phyloP scores from a whole-genome alignment of 2,113 vertebrate genomes.

The Pelodiscus sinensis region DNA sequence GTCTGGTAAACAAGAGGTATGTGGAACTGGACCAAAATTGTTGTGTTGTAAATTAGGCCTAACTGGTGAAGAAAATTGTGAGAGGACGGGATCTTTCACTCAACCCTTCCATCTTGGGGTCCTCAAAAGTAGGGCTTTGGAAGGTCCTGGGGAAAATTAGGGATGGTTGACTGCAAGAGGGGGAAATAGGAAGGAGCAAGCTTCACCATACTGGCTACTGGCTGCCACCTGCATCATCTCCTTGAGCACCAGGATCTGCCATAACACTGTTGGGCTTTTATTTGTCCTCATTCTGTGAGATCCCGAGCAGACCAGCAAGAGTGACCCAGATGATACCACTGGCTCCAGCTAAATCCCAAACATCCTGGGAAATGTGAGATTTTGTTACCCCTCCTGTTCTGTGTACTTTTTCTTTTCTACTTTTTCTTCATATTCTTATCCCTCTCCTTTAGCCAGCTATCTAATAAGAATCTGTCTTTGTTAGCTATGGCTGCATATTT shows the following conservation, averaged over 20 bases:
- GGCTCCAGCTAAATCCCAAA: background rate
- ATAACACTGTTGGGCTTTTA: too few species aligned
- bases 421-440: background rate
- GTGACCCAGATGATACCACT: background rate
- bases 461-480: background rate
- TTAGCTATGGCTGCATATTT: background rate
- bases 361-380: background rate
- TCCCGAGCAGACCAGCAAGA: background rate
- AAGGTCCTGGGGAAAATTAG: too few species aligned
- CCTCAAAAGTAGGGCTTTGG: too few species aligned
- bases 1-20: too few species aligned
- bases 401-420: background rate
- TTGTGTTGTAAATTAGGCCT: too few species aligned
- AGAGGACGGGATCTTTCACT: too few species aligned
- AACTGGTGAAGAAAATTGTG: too few species aligned
- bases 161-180: too few species aligned
- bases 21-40: too few species aligned
- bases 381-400: background rate
- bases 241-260: background rate
- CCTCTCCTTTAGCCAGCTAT: background rate
- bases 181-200: background rate
- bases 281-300: background rate
- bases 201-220: background rate
- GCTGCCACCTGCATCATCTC: background rate
- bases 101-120: too few species aligned